Evolutionary conservation across 2,113 vertebrate genomes (phyloP).

Genomic region (Hemiprocne comata): DNA sequence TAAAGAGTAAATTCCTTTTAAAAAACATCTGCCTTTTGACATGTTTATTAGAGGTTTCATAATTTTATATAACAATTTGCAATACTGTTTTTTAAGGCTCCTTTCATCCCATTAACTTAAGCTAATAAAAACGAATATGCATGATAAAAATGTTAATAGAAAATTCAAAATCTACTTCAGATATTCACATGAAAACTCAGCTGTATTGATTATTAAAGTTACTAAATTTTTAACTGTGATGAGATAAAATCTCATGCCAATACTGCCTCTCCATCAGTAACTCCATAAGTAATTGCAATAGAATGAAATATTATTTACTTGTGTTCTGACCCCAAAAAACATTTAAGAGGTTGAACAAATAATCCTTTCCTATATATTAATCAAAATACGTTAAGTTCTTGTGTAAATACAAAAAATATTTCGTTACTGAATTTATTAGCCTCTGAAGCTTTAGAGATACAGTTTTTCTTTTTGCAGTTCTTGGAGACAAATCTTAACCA

Average conservation of each 20-base stretch:
- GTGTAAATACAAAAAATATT: not conserved
- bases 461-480: not conserved
- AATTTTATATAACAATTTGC: not conserved
- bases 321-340: not conserved
- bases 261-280: not conserved
- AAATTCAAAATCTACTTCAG: not conserved
- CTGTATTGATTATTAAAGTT: not conserved
- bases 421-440: not conserved
- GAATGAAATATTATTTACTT: not conserved
- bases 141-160: not conserved
- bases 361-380: not conserved
- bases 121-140: not conserved
- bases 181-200: not conserved
- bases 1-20: not conserved
- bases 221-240: not conserved
- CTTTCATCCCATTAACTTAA: not conserved
- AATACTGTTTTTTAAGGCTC: rapidly evolving
- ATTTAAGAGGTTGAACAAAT: not conserved
- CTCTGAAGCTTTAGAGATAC: not conserved
- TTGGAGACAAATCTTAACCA: not conserved
- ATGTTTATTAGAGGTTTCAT: not conserved
- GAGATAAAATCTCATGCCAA: not conserved
- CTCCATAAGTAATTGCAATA: not conserved
- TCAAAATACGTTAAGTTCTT: not conserved
- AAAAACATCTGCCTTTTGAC: not conserved